Percentiles rank a stretch among this genome's conserved stretches.
phyloP scores from a whole-genome alignment of 1,140 invertebrate genomes.

The Drosophila sturtevanti region DNA sequence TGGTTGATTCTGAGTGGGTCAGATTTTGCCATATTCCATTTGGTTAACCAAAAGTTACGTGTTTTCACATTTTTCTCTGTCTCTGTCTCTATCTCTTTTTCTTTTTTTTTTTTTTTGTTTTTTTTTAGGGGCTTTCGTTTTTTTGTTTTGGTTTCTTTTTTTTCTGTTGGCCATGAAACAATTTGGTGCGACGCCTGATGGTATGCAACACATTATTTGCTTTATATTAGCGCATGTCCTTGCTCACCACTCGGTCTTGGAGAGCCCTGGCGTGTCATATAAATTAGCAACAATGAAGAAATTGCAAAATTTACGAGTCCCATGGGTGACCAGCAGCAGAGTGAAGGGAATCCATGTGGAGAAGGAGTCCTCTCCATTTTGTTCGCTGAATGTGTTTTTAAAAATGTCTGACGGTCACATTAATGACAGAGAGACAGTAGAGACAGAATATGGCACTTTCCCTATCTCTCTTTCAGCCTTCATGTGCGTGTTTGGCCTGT shows the following conservation, averaged over 20 bases:
- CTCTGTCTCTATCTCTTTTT: no score
- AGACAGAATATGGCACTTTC: not conserved
- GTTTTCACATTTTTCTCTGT: conserved; percentile 48
- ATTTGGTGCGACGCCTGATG: conserved; percentile 47
- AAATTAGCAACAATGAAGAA: conserved; percentile 78
- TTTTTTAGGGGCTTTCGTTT: not conserved
- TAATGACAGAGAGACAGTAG: conserved; percentile 39
- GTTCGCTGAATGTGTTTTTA: conserved; percentile 61
- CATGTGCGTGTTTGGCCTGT: conserved; percentile 59
- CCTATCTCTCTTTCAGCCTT: not conserved
- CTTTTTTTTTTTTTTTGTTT: conserved; percentile 14
- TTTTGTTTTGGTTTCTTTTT: not conserved
- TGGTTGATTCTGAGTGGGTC: conserved; percentile 34
- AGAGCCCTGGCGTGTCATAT: conserved; percentile 59
- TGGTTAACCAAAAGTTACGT: conserved; percentile 76
- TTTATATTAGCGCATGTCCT: conserved; percentile 66
- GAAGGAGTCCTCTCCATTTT: conserved; percentile 26
- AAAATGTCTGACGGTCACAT: conserved; percentile 67
- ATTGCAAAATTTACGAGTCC: conserved; percentile 74
- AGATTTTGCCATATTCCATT: conserved; percentile 56
- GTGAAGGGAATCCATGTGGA: not conserved
- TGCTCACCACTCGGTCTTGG: conserved; percentile 21
- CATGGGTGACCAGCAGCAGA: conserved; percentile 25
- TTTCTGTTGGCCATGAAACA: conserved; percentile 62
- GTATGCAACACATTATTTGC: conserved; percentile 71